Evolutionary conservation across 2,797 vertebrate genomes (phyloP).

Genomic region (Acanthis flammea): DNA sequence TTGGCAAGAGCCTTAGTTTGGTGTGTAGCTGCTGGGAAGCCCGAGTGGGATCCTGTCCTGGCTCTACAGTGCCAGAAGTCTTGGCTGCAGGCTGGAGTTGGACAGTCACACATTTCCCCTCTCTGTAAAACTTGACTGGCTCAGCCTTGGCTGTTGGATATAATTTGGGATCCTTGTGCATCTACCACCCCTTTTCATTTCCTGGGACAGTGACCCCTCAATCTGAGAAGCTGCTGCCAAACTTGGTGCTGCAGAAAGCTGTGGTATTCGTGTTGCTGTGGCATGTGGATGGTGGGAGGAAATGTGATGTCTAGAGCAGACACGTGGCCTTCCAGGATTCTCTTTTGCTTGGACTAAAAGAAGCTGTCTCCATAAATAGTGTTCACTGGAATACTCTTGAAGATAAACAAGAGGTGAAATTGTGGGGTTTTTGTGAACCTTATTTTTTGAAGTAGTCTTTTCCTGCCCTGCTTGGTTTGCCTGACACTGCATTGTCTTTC

Average conservation of each 20-base stretch:
- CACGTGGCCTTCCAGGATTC: not conserved
- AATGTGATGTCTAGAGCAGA: not conserved
- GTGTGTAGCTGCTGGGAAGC: not conserved
- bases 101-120: not conserved
- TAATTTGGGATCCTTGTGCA: not conserved
- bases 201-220: not conserved
- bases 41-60: not conserved
- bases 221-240: not conserved
- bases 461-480: not conserved
- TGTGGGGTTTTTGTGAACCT: not conserved
- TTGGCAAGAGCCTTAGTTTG: not conserved
- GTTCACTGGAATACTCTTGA: not conserved
- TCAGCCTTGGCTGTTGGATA: not conserved
- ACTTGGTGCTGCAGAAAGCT: not conserved
- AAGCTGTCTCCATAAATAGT: not conserved
- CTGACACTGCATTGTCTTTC: slow-evolving; percentile 5
- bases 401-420: not conserved
- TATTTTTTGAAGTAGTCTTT: not conserved
- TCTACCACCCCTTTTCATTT: not conserved
- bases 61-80: not conserved
- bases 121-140: not conserved
- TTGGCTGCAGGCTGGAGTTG: not conserved
- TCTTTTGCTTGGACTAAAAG: not conserved
- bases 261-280: not conserved
- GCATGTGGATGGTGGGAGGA: not conserved